phyloP scores from a whole-genome alignment of 2,888 invertebrate genomes.

The Tiliacea aurago region DNA sequence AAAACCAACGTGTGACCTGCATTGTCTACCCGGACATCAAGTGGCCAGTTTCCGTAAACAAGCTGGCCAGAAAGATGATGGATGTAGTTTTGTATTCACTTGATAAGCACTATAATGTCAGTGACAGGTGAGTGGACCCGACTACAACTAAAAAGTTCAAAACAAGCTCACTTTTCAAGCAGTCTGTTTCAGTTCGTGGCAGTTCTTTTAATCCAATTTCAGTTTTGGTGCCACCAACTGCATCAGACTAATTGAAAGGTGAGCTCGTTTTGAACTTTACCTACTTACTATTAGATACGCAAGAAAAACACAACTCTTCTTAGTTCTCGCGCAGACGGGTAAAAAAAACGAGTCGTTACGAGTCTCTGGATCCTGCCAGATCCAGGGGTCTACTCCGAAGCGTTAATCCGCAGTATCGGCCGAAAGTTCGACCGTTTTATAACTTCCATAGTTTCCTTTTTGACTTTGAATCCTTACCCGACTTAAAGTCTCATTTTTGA shows the following conservation, averaged over 20 bases:
- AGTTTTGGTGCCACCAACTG: too few species aligned
- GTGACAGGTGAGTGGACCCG: constrained; percentile 75
- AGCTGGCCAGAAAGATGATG: constrained; percentile 74
- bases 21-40: constrained; percentile 78
- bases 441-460: too few species aligned
- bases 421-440: too few species aligned
- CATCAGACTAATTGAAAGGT: too few species aligned
- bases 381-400: too few species aligned
- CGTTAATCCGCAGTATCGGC: too few species aligned
- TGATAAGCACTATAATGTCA: constrained; percentile 75
- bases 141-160: not conserved
- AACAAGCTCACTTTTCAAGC: not conserved
- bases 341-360: too few species aligned
- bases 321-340: not conserved
- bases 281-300: not conserved
- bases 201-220: not conserved
- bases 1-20: constrained; percentile 67
- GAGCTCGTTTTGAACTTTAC: not conserved
- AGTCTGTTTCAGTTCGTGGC: not conserved
- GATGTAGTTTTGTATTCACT: constrained; percentile 73
- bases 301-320: not conserved
- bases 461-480: too few species aligned
- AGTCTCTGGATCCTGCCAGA: too few species aligned
- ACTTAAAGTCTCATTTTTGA: too few species aligned
- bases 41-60: constrained; percentile 77